Conservation (phyloP, 2,888 invertebrate genomes). For the Notodromas monacha region DNA sequence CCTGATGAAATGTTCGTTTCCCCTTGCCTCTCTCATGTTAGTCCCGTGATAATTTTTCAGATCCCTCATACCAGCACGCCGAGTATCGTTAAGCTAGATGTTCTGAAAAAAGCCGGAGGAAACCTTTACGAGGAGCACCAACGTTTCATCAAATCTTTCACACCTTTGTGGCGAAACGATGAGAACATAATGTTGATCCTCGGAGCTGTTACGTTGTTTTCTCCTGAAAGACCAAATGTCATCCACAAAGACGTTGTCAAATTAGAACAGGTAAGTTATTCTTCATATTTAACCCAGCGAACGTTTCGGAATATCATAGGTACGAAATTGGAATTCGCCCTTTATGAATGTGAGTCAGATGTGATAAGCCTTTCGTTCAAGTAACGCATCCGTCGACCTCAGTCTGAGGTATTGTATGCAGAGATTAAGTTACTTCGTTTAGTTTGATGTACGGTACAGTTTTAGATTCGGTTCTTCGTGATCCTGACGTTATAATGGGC, state of each 20-base stretch:
- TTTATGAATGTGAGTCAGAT: too few relatives aligned
- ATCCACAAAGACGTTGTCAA: slow-evolving; percentile 52
- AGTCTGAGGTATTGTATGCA: too few relatives aligned
- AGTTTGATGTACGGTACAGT: too few relatives aligned
- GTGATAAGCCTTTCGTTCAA: too few relatives aligned
- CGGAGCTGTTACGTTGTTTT: slow-evolving; percentile 63
- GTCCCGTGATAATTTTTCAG: too few relatives aligned
- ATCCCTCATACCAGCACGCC: slow-evolving; percentile 43
- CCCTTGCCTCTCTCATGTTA: too few relatives aligned
- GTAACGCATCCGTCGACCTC: too few relatives aligned
- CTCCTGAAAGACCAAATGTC: slow-evolving; percentile 41
- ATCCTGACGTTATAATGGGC: too few relatives aligned
- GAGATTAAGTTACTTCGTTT: too few relatives aligned
- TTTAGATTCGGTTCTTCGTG: too few relatives aligned
- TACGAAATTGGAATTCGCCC: slow-evolving; percentile 6
- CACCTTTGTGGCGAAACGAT: slow-evolving; percentile 49
- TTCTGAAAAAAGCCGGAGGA: slow-evolving; percentile 51
- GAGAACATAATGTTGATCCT: slow-evolving; percentile 62
- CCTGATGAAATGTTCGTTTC: background rate
- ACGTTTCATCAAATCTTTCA: slow-evolving; percentile 49
- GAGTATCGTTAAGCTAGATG: slow-evolving; percentile 43
- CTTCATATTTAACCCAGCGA: background rate
- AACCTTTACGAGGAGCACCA: slow-evolving; percentile 62
- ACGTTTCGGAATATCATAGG: slow-evolving; percentile 4
- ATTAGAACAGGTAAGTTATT: slow-evolving; percentile 36